Evolutionary conservation across 1,140 invertebrate species (phyloP).

Genomic region (Agrilus planipennis): DNA sequence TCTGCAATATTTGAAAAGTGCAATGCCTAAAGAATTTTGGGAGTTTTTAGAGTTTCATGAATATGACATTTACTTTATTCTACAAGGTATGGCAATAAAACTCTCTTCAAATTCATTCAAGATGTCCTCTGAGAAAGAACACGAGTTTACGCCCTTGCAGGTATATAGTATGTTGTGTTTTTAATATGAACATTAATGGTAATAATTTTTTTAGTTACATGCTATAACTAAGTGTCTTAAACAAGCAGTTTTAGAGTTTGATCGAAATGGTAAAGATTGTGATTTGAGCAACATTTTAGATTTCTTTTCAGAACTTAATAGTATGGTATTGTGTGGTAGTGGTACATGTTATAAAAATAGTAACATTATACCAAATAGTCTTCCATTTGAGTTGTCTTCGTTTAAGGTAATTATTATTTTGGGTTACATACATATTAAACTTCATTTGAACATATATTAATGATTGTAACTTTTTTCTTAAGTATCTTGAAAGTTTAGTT

Average conservation of each 20-base stretch:
- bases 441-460: background rate
- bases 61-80: constrained; percentile 70
- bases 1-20: constrained; percentile 56
- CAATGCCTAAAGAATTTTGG: constrained; percentile 62
- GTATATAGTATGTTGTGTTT: constrained; percentile 45
- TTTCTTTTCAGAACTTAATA: constrained; percentile 63
- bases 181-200: constrained; percentile 7
- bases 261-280: constrained; percentile 47
- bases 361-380: constrained; percentile 69
- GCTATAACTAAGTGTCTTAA: constrained; percentile 79
- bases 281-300: constrained; percentile 87
- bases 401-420: constrained; percentile 65
- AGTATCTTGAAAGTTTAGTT: constrained; percentile 21
- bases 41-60: constrained; percentile 69
- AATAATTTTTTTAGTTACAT: constrained; percentile 53
- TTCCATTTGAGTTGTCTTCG: constrained; percentile 65
- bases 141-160: constrained; percentile 60
- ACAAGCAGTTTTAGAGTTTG: constrained; percentile 65
- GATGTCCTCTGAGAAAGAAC: constrained; percentile 44
- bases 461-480: too few relatives aligned
- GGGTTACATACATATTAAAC: background rate
- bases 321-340: constrained; percentile 54
- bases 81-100: constrained; percentile 63
- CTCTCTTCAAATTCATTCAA: constrained; percentile 59
- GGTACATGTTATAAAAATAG: constrained; percentile 60